Conservation (phyloP, 2,888 invertebrate species). For the Lepas anatifera region DNA sequence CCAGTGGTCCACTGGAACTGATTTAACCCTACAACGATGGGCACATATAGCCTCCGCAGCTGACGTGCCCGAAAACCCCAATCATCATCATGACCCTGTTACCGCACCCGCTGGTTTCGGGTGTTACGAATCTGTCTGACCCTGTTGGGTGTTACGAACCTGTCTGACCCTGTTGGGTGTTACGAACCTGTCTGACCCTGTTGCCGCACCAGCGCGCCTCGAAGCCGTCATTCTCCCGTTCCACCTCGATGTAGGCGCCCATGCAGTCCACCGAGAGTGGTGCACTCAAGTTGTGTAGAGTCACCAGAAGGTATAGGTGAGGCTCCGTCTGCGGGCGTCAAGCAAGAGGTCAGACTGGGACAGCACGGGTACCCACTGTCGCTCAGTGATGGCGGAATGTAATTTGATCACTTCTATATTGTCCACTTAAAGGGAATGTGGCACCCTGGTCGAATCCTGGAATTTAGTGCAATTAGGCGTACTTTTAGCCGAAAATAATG, state of each 20-base stretch:
- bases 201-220: conserved; percentile 29
- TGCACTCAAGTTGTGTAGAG: conserved; percentile 28
- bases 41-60: too few species aligned
- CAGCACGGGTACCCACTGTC: too few species aligned
- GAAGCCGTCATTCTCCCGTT: conserved; percentile 27
- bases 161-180: conserved; percentile 24
- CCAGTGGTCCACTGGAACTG: too few species aligned
- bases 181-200: conserved; percentile 24
- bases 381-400: too few species aligned
- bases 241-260: conserved; percentile 28
- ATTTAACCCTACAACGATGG: too few species aligned
- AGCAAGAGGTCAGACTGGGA: neutral
- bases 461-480: too few species aligned
- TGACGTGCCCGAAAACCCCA: too few species aligned
- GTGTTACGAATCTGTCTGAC: conserved; percentile 25
- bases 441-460: too few species aligned
- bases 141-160: conserved; percentile 25
- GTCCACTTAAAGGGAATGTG: too few species aligned
- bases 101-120: conserved; percentile 28
- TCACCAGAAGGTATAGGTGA: conserved; percentile 26
- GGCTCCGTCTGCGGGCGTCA: conserved; percentile 26
- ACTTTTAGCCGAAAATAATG: too few species aligned
- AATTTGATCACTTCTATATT: too few species aligned
- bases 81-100: conserved; percentile 22
- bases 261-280: conserved; percentile 27